Conservation (phyloP, 2,113 vertebrate species). For the Phalacrocorax brasilianus region DNA sequence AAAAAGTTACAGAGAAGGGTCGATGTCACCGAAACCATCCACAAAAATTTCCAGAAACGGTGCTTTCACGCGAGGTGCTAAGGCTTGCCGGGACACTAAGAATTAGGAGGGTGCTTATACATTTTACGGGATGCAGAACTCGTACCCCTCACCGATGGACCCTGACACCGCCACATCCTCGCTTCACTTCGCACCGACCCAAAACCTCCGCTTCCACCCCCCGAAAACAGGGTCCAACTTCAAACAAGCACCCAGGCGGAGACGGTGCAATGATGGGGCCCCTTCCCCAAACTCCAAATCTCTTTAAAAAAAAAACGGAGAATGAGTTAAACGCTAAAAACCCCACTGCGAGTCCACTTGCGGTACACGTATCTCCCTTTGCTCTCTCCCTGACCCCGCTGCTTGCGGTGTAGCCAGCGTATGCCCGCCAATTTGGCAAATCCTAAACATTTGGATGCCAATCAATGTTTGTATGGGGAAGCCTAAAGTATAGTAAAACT, state of each 20-base stretch:
- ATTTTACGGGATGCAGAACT: not conserved
- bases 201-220: not conserved
- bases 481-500: constrained; percentile 67
- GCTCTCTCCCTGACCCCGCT: constrained; percentile 72
- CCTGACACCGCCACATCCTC: rapidly evolving
- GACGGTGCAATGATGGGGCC: rapidly evolving
- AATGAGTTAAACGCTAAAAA: constrained; percentile 6
- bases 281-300: not conserved
- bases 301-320: not conserved
- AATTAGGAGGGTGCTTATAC: not conserved
- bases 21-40: constrained; percentile 3
- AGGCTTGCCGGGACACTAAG: rapidly evolving
- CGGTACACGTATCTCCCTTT: constrained; percentile 62
- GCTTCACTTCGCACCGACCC: not conserved
- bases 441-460: constrained; percentile 74
- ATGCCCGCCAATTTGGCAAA: constrained; percentile 77
- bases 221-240: not conserved
- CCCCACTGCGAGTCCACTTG: constrained; percentile 21
- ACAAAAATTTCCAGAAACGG: not conserved
- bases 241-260: not conserved
- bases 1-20: constrained; percentile 47
- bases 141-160: not conserved
- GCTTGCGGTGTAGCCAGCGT: constrained; percentile 69
- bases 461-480: constrained; percentile 74
- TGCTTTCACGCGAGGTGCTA: not conserved